Conservation (phyloP, 2,797 vertebrate genomes). For the Ciconia nigra region DNA sequence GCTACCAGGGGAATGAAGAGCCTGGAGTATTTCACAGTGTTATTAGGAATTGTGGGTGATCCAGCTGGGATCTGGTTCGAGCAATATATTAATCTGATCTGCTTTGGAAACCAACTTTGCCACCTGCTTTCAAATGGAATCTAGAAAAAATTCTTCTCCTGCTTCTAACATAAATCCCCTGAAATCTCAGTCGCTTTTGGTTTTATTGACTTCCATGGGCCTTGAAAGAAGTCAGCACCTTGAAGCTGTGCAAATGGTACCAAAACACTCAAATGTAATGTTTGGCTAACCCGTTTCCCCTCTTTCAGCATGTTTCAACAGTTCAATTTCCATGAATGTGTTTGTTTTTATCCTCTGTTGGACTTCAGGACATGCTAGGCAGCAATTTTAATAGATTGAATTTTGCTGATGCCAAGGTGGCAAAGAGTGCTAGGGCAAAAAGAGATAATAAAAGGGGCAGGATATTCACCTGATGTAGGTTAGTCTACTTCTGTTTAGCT, state of each 20-base stretch:
- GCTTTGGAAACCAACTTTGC: not conserved
- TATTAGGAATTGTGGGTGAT: not conserved
- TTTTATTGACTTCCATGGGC: not conserved
- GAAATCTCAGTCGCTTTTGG: not conserved
- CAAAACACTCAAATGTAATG: not conserved
- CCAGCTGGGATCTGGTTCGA: not conserved
- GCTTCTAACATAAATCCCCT: not conserved
- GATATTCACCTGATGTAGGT: not conserved
- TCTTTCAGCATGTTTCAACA: not conserved
- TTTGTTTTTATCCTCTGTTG: not conserved
- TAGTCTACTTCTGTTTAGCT: not conserved
- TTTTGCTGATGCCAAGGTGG: not conserved
- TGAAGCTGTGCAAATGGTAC: not conserved
- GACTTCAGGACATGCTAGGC: not conserved
- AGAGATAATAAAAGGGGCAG: not conserved
- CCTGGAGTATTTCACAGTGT: not conserved
- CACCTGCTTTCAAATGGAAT: not conserved
- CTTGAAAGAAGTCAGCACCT: not conserved
- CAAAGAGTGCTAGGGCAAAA: not conserved
- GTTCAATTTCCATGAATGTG: not conserved
- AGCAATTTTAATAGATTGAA: not conserved
- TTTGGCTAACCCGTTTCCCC: not conserved
- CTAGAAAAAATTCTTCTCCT: not conserved
- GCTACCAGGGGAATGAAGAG: not conserved
- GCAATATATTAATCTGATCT: not conserved